Conservation (phyloP, 1,140 invertebrate species). For the Drosophila triauraria region DNA sequence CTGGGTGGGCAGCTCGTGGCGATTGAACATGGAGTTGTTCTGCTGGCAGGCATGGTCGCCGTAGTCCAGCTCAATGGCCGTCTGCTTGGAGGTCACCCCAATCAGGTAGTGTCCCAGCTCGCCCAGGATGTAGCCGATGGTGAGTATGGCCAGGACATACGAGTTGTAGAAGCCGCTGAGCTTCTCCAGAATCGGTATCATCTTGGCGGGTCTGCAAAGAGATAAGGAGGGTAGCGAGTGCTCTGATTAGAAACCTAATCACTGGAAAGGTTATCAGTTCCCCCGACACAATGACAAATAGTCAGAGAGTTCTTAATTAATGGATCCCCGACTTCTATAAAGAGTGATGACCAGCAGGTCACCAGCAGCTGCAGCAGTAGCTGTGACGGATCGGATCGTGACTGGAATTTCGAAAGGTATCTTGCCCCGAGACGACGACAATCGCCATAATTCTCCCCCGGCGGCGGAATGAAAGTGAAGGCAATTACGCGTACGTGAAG, state of each 20-base stretch:
- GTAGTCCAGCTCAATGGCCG: constrained; percentile 93
- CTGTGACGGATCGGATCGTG: constrained; percentile 34
- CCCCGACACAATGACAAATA: constrained; percentile 64
- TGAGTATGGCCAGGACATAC: constrained; percentile 91
- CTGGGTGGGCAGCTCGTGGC: constrained; percentile 87
- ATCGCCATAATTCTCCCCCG: constrained; percentile 44
- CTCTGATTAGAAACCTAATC: constrained; percentile 16
- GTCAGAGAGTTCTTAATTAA: constrained; percentile 41
- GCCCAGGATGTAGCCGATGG: constrained; percentile 92
- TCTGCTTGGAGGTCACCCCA: constrained; percentile 94
- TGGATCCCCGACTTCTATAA: constrained; percentile 13
- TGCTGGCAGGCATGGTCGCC: constrained; percentile 95
- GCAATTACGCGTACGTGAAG: constrained; percentile 44
- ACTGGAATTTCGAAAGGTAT: constrained; percentile 55
- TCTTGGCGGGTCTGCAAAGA: constrained; percentile 25
- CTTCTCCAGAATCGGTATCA: constrained; percentile 86
- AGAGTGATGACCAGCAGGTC: constrained; percentile 23
- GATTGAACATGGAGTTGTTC: constrained; percentile 88
- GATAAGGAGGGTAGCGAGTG: background rate
- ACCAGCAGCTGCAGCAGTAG: constrained; percentile 14
- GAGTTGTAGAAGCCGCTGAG: constrained; percentile 89
- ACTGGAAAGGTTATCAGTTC: background rate
- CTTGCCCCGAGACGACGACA: constrained; percentile 3
- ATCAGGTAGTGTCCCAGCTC: constrained; percentile 95
- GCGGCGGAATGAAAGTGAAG: constrained; percentile 53